Evolutionary conservation across 2,113 vertebrate species (phyloP).

Genomic region (Bos indicus): DNA sequence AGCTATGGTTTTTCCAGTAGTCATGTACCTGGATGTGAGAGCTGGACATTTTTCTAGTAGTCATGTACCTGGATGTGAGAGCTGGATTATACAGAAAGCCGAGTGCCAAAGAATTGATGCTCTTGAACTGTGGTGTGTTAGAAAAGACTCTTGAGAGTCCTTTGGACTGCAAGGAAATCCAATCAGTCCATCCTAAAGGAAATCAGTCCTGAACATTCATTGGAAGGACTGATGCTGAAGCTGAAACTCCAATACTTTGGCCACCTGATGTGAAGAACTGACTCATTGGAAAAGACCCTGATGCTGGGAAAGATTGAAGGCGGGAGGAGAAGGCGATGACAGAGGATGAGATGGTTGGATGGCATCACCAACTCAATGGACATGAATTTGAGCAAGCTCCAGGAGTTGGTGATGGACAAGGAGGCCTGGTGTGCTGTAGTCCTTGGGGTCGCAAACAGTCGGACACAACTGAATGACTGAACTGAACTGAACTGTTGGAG

Average conservation of each 20-base stretch:
- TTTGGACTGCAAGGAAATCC: neutral
- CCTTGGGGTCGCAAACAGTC: neutral
- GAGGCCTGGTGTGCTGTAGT: neutral
- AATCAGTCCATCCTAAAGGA: neutral
- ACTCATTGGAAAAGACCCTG: neutral
- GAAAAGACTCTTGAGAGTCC: neutral
- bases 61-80: neutral
- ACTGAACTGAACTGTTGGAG: neutral
- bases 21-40: neutral
- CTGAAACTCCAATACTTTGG: neutral
- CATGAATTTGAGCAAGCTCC: neutral
- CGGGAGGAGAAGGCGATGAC: neutral
- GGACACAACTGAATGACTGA: neutral
- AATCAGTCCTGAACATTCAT: neutral
- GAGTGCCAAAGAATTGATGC: neutral
- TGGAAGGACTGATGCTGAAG: neutral
- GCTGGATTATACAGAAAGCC: neutral
- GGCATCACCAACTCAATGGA: neutral
- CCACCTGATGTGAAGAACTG: neutral
- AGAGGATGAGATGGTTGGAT: neutral
- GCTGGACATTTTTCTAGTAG: neutral
- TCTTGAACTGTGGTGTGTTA: neutral
- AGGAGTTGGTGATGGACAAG: neutral
- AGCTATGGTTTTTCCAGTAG: neutral
- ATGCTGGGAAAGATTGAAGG: neutral